Evolutionary conservation across 2,113 vertebrate genomes (phyloP).

Genomic region (Henicopernis longicauda): DNA sequence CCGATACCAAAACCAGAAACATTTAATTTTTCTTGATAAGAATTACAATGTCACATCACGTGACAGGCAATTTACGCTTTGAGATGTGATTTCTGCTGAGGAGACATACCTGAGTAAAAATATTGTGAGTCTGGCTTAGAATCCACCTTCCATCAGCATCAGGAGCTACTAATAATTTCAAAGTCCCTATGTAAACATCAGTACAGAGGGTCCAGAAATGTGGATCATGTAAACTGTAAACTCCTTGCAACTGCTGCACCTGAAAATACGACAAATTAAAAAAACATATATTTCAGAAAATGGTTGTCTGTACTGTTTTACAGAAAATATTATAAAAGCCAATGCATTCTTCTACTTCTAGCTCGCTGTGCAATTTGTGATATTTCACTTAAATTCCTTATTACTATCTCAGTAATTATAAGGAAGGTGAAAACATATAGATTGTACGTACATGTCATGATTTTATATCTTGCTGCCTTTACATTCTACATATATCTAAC

Average conservation of each 20-base stretch:
- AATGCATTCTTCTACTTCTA: background rate
- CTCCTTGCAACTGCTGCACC: conserved; percentile 96
- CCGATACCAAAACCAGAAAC: background rate
- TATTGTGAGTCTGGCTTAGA: conserved; percentile 95
- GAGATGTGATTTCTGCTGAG: background rate
- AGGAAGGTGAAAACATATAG: background rate
- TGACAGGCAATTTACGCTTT: background rate
- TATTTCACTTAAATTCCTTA: background rate
- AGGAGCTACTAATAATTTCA: conserved; percentile 92
- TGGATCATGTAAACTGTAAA: conserved; percentile 94
- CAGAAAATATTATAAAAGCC: background rate
- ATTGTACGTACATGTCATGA: background rate
- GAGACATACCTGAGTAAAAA: conserved; percentile 93
- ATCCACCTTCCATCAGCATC: conserved; percentile 95
- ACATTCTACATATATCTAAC: background rate
- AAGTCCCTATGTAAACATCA: conserved; percentile 91
- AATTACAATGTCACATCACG: background rate
- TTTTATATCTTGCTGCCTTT: background rate
- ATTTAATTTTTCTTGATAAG: background rate
- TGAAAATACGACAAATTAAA: conserved; percentile 57
- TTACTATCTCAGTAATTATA: background rate
- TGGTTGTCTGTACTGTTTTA: background rate
- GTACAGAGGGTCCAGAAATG: conserved; percentile 98
- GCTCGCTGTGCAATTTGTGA: background rate
- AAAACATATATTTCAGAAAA: background rate